phyloP scores from a whole-genome alignment of 1,140 invertebrate species.

The Apis florea region DNA sequence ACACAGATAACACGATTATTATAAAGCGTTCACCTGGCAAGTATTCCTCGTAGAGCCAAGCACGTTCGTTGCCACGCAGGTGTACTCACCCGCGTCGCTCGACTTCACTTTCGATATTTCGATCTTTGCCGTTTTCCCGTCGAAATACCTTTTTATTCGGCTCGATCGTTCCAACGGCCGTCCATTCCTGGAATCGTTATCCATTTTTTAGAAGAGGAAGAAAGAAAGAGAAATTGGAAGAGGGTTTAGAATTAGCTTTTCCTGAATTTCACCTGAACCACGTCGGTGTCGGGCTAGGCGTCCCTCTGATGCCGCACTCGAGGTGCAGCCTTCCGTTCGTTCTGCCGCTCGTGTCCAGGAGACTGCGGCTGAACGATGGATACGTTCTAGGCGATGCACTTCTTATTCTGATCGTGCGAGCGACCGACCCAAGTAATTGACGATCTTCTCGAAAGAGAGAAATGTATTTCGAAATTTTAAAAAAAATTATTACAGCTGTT shows the following conservation, averaged over 20 bases:
- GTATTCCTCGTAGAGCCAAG: constrained; percentile 69
- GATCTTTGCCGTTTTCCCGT: constrained; percentile 78
- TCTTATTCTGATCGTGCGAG: constrained; percentile 77
- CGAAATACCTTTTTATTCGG: constrained; percentile 74
- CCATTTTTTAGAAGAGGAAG: no score
- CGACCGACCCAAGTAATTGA: constrained; percentile 57
- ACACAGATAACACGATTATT: neutral
- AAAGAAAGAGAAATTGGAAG: no score
- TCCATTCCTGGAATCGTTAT: constrained; percentile 81
- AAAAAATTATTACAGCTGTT: no score
- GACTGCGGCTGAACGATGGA: constrained; percentile 76
- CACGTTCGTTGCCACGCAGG: constrained; percentile 86
- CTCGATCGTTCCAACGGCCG: constrained; percentile 75
- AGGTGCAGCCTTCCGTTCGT: constrained; percentile 82
- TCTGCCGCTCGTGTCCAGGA: constrained; percentile 76
- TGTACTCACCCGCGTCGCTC: constrained; percentile 84
- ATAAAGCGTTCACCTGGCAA: constrained; percentile 72
- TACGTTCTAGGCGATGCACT: constrained; percentile 77
- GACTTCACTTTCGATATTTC: constrained; percentile 80
- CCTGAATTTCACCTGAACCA: constrained; percentile 82
- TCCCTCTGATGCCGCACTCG: constrained; percentile 80
- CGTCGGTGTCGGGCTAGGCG: constrained; percentile 82
- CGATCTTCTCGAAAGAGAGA: constrained; percentile 15
- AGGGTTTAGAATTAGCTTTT: no score
- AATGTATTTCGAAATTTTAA: neutral